Evolutionary conservation across 2,797 vertebrate genomes (phyloP).

Genomic region (Pseudocheirus occidentalis): DNA sequence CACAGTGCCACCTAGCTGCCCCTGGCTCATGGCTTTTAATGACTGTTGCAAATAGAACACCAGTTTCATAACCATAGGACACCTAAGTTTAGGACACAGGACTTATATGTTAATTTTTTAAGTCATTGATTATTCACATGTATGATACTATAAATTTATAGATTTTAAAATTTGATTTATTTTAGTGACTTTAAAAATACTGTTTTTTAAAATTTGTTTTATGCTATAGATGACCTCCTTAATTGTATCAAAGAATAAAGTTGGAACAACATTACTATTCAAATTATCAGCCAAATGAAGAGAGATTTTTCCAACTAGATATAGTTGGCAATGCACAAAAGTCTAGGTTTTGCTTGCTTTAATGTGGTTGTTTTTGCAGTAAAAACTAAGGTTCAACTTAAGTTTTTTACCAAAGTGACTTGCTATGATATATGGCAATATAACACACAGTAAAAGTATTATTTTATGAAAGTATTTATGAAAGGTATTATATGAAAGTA

Average conservation of each 20-base stretch:
- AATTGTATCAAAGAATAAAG: neutral
- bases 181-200: neutral
- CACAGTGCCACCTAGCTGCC: too few species aligned
- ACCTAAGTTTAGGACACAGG: neutral
- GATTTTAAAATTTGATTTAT: neutral
- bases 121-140: neutral
- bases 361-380: neutral
- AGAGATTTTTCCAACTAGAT: constrained; percentile 7
- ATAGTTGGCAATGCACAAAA: neutral
- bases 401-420: constrained; percentile 38
- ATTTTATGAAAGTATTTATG: neutral
- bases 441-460: neutral
- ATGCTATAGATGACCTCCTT: neutral
- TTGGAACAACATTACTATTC: neutral
- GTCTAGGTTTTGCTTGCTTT: neutral
- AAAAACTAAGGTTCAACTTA: constrained; percentile 31
- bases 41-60: neutral
- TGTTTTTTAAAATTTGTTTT: neutral
- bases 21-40: constrained; percentile 8
- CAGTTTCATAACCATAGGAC: neutral
- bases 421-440: constrained; percentile 33
- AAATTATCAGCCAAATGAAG: constrained; percentile 19
- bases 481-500: neutral
- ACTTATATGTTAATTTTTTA: neutral
- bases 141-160: neutral